Conservation (phyloP, 2,888 invertebrate genomes). For the Craniophora ligustri region DNA sequence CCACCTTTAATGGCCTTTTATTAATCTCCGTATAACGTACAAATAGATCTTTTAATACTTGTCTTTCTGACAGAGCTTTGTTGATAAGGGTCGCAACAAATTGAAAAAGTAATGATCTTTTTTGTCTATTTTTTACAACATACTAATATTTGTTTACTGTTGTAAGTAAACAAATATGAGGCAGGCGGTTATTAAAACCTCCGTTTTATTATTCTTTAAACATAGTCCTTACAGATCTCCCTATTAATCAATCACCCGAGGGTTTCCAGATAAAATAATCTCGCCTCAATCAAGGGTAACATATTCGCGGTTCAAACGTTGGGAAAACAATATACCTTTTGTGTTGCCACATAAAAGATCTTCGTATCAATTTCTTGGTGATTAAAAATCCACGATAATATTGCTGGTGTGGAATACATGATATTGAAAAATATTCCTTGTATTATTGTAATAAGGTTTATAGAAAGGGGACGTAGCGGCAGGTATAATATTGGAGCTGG, state of each 20-base stretch:
- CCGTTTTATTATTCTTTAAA: slow-evolving; percentile 15
- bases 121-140: too few relatives aligned
- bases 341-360: slow-evolving; percentile 73
- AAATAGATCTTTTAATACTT: too few relatives aligned
- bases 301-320: slow-evolving; percentile 69
- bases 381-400: slow-evolving; percentile 55
- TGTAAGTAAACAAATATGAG: not conserved
- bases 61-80: too few relatives aligned
- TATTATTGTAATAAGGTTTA: not conserved
- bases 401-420: not conserved
- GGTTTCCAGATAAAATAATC: slow-evolving; percentile 60
- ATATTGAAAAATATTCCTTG: slow-evolving; percentile 31
- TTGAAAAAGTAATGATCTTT: too few relatives aligned
- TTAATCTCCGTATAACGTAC: too few relatives aligned
- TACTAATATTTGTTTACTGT: too few relatives aligned
- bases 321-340: slow-evolving; percentile 79
- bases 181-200: not conserved
- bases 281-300: slow-evolving; percentile 69
- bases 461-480: not conserved
- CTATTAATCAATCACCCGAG: slow-evolving; percentile 70
- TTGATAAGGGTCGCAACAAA: too few relatives aligned
- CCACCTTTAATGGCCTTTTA: too few relatives aligned
- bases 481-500: slow-evolving; percentile 43
- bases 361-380: slow-evolving; percentile 77
- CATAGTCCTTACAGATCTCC: slow-evolving; percentile 45